Evolutionary conservation across 2,113 vertebrate species (phyloP).

Genomic region (Perca flavescens): DNA sequence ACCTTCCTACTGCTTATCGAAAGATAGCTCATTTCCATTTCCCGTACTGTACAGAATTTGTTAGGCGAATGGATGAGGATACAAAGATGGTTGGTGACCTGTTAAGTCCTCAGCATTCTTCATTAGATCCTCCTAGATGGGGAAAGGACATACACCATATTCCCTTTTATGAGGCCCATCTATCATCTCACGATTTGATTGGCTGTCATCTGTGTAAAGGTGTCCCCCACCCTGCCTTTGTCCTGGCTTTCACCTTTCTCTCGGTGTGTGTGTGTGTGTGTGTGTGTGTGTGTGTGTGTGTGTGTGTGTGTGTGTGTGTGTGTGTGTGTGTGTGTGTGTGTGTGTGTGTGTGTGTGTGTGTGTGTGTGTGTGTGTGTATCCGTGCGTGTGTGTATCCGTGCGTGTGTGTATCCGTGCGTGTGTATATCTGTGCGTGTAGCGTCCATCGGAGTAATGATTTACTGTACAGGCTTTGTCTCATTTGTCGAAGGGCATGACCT

Average conservation of each 20-base stretch:
- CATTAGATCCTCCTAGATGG: neutral
- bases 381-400: too few relatives aligned
- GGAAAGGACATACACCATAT: constrained; percentile 42
- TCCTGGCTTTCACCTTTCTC: constrained; percentile 35
- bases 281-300: too few relatives aligned
- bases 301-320: too few relatives aligned
- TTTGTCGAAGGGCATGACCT: constrained; percentile 38
- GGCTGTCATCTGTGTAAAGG: constrained; percentile 56
- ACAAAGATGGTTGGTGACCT: constrained; percentile 12
- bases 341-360: neutral
- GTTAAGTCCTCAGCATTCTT: constrained; percentile 28
- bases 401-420: neutral
- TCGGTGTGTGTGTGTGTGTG: neutral
- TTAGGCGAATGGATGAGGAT: constrained; percentile 35
- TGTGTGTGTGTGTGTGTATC: too few relatives aligned
- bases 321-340: neutral
- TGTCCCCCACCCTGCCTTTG: constrained; percentile 43
- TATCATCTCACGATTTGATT: constrained; percentile 61
- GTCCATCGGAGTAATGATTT: constrained; percentile 46
- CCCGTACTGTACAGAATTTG: constrained; percentile 4
- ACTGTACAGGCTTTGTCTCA: constrained; percentile 27
- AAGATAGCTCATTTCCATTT: constrained; percentile 30
- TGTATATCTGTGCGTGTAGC: neutral
- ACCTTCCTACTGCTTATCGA: neutral
- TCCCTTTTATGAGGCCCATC: constrained; percentile 50